Percentiles rank a stretch among this genome's conserved stretches.
Conservation (phyloP, 1,140 invertebrate species). For the Dendrolimus punctatus region DNA sequence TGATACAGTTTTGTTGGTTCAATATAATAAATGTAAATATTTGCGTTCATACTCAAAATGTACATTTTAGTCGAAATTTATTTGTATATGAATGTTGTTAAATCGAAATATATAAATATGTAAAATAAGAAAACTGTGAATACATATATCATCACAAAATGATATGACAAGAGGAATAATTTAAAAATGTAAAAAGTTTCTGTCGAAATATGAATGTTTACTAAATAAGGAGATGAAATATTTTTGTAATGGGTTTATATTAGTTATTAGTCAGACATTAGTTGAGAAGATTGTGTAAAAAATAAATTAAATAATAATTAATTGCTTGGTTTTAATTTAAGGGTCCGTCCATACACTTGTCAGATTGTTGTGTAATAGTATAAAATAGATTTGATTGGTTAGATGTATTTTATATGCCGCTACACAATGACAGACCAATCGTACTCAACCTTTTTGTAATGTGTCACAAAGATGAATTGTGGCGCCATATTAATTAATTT, state of each 20-base stretch:
- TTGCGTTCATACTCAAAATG: slow-evolving; percentile 41
- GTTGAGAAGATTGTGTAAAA: slow-evolving; percentile 64
- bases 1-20: slow-evolving; percentile 36
- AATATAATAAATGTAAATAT: slow-evolving; percentile 51
- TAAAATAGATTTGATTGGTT: too few relatives aligned
- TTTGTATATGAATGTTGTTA: slow-evolving; percentile 19
- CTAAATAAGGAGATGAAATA: slow-evolving; percentile 61
- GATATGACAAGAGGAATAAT: slow-evolving; percentile 27
- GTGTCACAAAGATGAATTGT: too few relatives aligned
- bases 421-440: too few relatives aligned
- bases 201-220: slow-evolving; percentile 51
- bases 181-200: slow-evolving; percentile 46
- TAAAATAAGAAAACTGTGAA: slow-evolving; percentile 26
- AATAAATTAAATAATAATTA: slow-evolving; percentile 35
- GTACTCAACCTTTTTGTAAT: too few relatives aligned
- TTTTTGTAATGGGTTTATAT: slow-evolving; percentile 69
- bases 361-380: too few relatives aligned
- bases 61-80: slow-evolving; percentile 34
- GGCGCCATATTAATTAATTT: too few relatives aligned
- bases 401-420: too few relatives aligned
- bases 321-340: background rate
- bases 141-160: slow-evolving; percentile 22
- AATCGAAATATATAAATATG: slow-evolving; percentile 20
- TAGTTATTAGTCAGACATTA: slow-evolving; percentile 54
- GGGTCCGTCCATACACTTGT: background rate